A percentile compares a stretch with the other conserved stretches of the same genome.
These are phyloP conservation scores for Lacerta agilis DNA, from an alignment of 2,797 vertebrate genomes.

Conservation along the genomic window DNA sequence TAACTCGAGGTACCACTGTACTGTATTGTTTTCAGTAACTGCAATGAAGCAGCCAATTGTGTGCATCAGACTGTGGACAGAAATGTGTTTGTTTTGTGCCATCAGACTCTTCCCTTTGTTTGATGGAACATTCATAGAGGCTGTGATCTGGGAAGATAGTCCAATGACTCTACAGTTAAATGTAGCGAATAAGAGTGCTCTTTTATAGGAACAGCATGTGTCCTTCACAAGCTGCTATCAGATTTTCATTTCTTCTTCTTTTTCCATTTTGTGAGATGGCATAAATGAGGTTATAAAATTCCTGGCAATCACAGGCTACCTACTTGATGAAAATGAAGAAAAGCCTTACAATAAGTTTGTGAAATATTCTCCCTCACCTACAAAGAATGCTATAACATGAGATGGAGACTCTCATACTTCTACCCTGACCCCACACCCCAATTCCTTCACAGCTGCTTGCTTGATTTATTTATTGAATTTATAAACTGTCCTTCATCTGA, in stretches of 20 bases:
- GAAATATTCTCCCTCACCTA: neutral
- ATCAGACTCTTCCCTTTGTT: neutral
- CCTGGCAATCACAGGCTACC: neutral
- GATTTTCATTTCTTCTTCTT: neutral
- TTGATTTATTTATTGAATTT: too few species aligned
- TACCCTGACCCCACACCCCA: neutral
- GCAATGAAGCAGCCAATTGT: neutral
- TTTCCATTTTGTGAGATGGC: neutral
- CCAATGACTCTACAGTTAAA: slow-evolving; percentile 9
- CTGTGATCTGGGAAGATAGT: neutral
- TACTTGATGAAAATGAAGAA: neutral
- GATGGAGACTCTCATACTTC: neutral
- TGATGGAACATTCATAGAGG: neutral
- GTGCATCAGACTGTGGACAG: neutral
- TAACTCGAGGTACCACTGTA: too few species aligned
- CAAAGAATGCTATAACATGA: neutral
- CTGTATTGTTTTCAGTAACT: slow-evolving; percentile 18
- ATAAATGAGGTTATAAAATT: neutral
- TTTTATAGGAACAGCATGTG: neutral
- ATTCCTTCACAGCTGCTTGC: neutral
- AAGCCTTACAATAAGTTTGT: neutral
- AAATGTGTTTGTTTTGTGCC: neutral
- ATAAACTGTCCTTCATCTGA: too few species aligned
- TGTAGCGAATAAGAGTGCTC: neutral
- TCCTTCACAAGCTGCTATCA: neutral